These are phyloP conservation scores for Mus caroli DNA, from an alignment of 2,797 vertebrate genomes.

Conservation along the genomic window DNA sequence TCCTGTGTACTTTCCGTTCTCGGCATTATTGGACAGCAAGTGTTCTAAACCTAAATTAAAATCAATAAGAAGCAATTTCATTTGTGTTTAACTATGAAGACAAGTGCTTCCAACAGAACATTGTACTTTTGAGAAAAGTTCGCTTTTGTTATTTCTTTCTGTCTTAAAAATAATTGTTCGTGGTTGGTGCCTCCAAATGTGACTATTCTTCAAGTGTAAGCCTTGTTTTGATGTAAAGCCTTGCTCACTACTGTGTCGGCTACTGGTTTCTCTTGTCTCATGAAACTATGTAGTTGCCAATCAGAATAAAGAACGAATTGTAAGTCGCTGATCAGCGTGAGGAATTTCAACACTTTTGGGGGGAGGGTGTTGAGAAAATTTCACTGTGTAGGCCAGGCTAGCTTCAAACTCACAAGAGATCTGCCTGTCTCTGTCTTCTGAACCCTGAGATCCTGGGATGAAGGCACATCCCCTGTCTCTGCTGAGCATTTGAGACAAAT, in stretches of 20 bases:
- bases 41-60: conserved; percentile 88
- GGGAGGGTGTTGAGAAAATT: neutral
- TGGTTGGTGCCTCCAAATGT: conserved; percentile 59
- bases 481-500: conserved; percentile 39
- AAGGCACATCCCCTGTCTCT: neutral
- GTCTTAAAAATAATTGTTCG: neutral
- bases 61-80: conserved; percentile 89
- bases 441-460: no score
- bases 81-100: conserved; percentile 88
- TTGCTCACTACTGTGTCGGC: neutral
- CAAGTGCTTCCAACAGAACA: conserved; percentile 72
- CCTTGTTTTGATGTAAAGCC: conserved; percentile 6
- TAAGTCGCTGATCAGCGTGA: neutral
- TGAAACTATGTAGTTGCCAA: neutral
- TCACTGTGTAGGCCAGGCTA: neutral
- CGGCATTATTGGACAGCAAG: conserved; percentile 84
- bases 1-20: conserved; percentile 82
- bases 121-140: conserved; percentile 78
- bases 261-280: neutral
- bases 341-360: neutral
- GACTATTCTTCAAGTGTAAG: conserved; percentile 77
- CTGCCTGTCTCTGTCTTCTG: neutral
- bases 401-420: neutral
- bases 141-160: conserved; percentile 60
- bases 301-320: neutral